These are phyloP conservation scores for Hafferia zeledoni DNA, from an alignment of 2,797 vertebrate genomes.

Conservation along the genomic window DNA sequence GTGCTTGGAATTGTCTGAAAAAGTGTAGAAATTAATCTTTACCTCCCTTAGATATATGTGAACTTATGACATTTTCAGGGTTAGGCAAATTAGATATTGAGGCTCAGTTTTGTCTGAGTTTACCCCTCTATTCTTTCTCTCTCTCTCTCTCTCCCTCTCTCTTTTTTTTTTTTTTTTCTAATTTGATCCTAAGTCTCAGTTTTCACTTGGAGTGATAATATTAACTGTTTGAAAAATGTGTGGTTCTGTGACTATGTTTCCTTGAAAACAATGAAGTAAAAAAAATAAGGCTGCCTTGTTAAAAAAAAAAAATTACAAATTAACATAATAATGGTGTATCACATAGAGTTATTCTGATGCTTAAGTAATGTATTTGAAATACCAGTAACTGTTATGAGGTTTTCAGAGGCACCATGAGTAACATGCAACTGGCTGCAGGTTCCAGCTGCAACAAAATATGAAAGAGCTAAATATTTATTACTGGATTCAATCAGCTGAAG, in stretches of 20 bases:
- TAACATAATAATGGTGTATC: neutral
- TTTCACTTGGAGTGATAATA: neutral
- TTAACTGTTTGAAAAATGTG: neutral
- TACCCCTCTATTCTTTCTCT: neutral
- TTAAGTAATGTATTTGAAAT: neutral
- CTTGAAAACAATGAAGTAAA: neutral
- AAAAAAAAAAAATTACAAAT: neutral
- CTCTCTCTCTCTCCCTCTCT: too few species aligned
- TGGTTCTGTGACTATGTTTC: neutral
- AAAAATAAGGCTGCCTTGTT: neutral
- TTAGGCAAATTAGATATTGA: neutral
- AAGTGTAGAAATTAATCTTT: neutral
- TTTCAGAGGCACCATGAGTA: neutral
- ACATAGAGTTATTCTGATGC: neutral
- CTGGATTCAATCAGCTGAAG: neutral
- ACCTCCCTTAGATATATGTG: neutral
- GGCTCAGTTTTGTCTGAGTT: neutral
- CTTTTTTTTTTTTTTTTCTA: too few species aligned
- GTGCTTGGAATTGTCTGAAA: neutral
- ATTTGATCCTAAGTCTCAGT: neutral
- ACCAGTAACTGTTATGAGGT: neutral
- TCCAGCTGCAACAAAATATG: neutral
- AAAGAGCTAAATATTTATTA: neutral
- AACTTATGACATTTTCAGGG: neutral
- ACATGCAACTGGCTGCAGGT: neutral